A percentile compares a stretch with the other conserved stretches of the same genome.
Conservation (phyloP, 2,797 vertebrate genomes). For the Sebastes taczanowskii region DNA sequence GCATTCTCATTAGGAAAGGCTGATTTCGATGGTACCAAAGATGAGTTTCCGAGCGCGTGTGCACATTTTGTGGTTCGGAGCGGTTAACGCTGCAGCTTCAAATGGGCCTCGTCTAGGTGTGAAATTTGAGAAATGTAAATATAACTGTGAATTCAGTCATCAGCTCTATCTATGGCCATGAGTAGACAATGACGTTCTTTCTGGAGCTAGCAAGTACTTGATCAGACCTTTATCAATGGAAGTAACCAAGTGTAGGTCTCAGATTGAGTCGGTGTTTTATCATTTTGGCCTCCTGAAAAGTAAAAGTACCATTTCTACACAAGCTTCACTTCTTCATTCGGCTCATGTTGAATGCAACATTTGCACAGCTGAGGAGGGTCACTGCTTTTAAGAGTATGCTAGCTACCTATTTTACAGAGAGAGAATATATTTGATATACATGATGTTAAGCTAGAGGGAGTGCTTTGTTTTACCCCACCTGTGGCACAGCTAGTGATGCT, state of each 20-base stretch:
- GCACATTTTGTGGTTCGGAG: not conserved
- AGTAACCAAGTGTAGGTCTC: not conserved
- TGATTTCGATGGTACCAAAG: conserved; percentile 22
- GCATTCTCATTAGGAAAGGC: not conserved
- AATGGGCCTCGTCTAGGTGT: not conserved
- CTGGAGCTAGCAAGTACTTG: too few relatives aligned
- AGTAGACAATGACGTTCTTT: not conserved
- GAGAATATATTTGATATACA: not conserved
- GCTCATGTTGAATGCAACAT: not conserved
- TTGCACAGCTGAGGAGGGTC: not conserved
- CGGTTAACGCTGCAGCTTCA: not conserved
- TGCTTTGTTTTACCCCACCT: not conserved
- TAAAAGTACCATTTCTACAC: not conserved
- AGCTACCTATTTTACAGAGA: conserved; percentile 18
- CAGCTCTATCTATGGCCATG: not conserved
- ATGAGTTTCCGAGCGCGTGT: not conserved
- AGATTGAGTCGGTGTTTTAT: too few relatives aligned
- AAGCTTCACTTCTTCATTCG: not conserved
- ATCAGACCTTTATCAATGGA: not conserved
- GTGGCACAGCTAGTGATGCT: not conserved
- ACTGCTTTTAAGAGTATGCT: not conserved
- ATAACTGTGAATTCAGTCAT: not conserved
- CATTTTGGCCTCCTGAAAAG: not conserved
- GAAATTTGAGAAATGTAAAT: not conserved
- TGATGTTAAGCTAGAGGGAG: not conserved